Base-by-base conservation (phyloP, 2,113 vertebrate species). In the Mesoclemmys tuberculata region DNA sequence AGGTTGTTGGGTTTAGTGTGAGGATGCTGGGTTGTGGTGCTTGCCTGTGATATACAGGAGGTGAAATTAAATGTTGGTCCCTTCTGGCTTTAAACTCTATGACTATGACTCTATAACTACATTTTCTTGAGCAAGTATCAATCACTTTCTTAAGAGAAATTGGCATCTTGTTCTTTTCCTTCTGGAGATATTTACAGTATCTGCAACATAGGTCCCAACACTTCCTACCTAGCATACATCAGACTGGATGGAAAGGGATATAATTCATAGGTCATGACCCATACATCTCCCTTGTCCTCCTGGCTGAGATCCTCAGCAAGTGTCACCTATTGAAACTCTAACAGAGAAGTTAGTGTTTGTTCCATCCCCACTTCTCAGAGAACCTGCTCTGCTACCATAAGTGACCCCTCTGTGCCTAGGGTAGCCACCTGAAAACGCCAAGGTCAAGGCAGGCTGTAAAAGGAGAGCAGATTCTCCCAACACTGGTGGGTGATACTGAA, bases 381-480 rank as follows among this genome's bases (percentile, higher is more conserved):
- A 49, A 11, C 44, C 11, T 24, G 14, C 55, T 87, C 22, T 22
- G 1, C 29, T 1, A 0, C 46, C 0, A n/a, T n/a, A n/a, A n/a
- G n/a, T n/a, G n/a, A n/a, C n/a, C n/a, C n/a, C n/a, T n/a, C n/a
- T n/a, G n/a, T n/a, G n/a, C n/a, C n/a, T n/a, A n/a, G n/a, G n/a
- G n/a, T n/a, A n/a, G n/a, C n/a, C n/a, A n/a, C n/a, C n/a, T n/a
- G n/a, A n/a, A n/a, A n/a, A n/a, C n/a, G n/a, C n/a, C n/a, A n/a
- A n/a, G n/a, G n/a, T n/a, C n/a, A n/a, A n/a, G n/a, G n/a, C n/a
- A n/a, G n/a, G n/a, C n/a, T n/a, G n/a, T n/a, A n/a, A n/a, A n/a
- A n/a, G n/a, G n/a, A n/a, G n/a, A n/a, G n/a, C n/a, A n/a, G n/a
- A n/a, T n/a, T n/a, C n/a, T n/a, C n/a, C n/a, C n/a, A n/a, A n/a